These are phyloP conservation scores for Leptocoma aspasia DNA, from an alignment of 2,113 vertebrate species.

Conservation along the genomic window DNA sequence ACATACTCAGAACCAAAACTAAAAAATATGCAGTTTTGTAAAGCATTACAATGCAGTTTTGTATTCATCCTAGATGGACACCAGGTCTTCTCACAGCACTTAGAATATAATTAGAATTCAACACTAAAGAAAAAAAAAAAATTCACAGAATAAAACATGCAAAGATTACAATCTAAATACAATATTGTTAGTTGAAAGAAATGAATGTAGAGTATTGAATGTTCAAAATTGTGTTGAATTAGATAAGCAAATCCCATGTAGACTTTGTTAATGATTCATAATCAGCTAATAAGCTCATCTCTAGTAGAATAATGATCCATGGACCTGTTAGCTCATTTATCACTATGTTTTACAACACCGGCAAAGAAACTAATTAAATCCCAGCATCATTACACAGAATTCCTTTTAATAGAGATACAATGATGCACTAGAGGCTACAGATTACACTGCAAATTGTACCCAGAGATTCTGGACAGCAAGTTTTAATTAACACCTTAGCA, in stretches of 20 bases:
- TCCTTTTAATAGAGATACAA: conserved; percentile 98
- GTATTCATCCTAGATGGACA: not conserved
- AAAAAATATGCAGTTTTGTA: not conserved
- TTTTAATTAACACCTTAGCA: conserved; percentile 90
- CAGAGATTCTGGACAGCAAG: conserved; percentile 83
- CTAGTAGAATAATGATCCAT: conserved; percentile 94
- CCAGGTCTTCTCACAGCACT: not conserved
- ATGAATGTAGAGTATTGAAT: conserved; percentile 73
- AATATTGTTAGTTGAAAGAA: conserved; percentile 66
- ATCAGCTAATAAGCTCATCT: conserved; percentile 93
- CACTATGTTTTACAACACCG: conserved; percentile 98
- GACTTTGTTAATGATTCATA: conserved; percentile 90
- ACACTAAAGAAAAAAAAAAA: not conserved
- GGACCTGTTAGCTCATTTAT: conserved; percentile 97
- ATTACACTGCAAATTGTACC: conserved; percentile 90
- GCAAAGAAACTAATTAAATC: conserved; percentile 99
- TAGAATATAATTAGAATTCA: conserved; percentile 41
- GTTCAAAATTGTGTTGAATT: conserved; percentile 80
- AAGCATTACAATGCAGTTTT: not conserved
- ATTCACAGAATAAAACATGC: not conserved
- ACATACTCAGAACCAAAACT: not conserved
- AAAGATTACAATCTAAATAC: conserved; percentile 68
- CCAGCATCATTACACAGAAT: conserved; percentile 97
- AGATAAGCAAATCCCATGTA: conserved; percentile 85
- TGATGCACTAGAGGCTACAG: conserved; percentile 93